Base-by-base conservation (phyloP, 2,888 invertebrate genomes). In the Andrena trimmerana region DNA sequence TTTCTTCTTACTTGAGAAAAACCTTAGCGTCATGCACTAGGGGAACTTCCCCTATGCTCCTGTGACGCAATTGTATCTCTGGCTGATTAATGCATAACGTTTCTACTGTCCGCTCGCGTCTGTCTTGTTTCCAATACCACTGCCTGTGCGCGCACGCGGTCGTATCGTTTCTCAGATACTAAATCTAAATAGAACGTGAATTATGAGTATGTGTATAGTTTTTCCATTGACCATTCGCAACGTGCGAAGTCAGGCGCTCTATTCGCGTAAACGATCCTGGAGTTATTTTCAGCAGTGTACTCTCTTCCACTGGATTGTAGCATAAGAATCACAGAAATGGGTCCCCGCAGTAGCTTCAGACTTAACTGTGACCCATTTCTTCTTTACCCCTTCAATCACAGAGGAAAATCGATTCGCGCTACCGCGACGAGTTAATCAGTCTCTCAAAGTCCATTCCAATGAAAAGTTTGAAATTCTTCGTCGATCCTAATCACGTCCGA, bases 61-160 rank as follows among this genome's bases (percentile, higher is more conserved):
- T 20, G 4, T 78, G 67, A 72, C 67, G 67, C 16, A 70, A 62
- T 33, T 50, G 16, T 33, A 36, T 10, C 42, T 13, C 48, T n/a
- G 83, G 72, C 85, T 85, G 85, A 74, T 83, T 83, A 85, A 83
- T 85, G 66, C 69, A 68, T 63, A 77, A 76, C 79, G 63, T 79
- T 85, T 79, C 85, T 70, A 85, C 85, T 85, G 71, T 69, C 70
- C 69, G 74, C 54, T n/a, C 10, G 57, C 50, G 72, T 52, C 67
- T 67, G 48, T 42, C 52, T 62, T 69, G 57, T 62, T 83, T 73
- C 52, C 72, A 36, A 50, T 59, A 27, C 59, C 10, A 48, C 52
- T 24, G 24, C 29, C 59, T 5, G 24, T 13, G 29, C 27, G 27
- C 27, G 27, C 27, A 27, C 27, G 27, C 27, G 27, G 27, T 27